Base-by-base conservation (phyloP, 2,888 invertebrate species). In the Patella depressa region DNA sequence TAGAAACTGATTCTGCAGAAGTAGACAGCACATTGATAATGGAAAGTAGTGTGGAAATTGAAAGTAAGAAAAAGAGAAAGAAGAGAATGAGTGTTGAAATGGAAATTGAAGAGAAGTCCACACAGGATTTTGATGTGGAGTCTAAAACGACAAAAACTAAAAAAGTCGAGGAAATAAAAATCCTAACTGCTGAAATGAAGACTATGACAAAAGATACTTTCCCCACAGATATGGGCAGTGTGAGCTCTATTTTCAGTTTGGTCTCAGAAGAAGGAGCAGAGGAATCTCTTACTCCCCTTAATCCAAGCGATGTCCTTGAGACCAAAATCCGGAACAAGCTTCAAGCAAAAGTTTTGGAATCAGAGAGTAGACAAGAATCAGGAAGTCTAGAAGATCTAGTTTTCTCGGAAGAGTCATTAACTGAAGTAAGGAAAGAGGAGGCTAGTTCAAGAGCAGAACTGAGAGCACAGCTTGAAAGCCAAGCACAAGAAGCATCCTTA, bases 41-140 rank as follows among this genome's bases (percentile, higher is more conserved):
- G 11, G 65, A 65, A 24, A 24, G 19, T 11, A 65, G 65, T 19
- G 65, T 65, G 19, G 65, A 65, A 19, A 65, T 65, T 24, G 65
- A 65, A 65, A 65, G 65, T 14, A 65, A 65, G 14, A 24, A 24
- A 12, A 65, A 65, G 14, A 65, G 65, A 65, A 65, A 65, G 65
- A 65, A 65, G 24, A 65, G 65, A 65, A 65, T 65, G 65, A 65
- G 65, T 19, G 65, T 65, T 24, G 65, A 65, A 65, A 65, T 65
- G 65, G 65, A 65, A 19, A 24, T 65, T 65, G 65, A 65, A 24
- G 65, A 65, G 5, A 19, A 24, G 2, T 65, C 65, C 11, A 65
- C 65, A 12, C 19, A 24, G 24, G 65, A 24, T 24, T 24, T 65
- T 65, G 65, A 65, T 65, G 11, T 65, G 65, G 65, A 65, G 24